phyloP scores from a whole-genome alignment of 2,797 vertebrate genomes.

The Brachyalestes nurse region DNA sequence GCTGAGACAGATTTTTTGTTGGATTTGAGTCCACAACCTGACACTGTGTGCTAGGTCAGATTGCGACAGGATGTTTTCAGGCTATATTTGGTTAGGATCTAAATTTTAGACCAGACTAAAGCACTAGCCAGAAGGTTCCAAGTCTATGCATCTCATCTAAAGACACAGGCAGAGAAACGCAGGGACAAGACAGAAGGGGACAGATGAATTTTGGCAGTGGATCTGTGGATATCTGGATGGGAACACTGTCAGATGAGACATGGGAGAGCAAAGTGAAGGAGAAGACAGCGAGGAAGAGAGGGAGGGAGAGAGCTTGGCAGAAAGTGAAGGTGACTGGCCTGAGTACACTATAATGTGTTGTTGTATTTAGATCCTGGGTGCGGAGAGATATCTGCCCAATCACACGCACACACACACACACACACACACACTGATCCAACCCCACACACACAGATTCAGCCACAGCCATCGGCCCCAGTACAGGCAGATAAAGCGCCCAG shows the following conservation, averaged over 20 bases:
- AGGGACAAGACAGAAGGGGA: constrained; percentile 33
- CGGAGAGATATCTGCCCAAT: constrained; percentile 16
- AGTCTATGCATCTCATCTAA: constrained; percentile 24
- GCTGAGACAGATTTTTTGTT: no score
- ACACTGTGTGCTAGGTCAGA: no score
- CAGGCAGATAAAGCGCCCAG: constrained; percentile 17
- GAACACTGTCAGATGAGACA: constrained; percentile 62
- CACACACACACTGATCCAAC: constrained; percentile 5
- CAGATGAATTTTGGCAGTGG: constrained; percentile 3
- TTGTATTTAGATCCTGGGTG: constrained; percentile 26
- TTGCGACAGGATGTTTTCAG: no score
- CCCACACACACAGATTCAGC: constrained; percentile 32
- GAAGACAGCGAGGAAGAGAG: constrained; percentile 65
- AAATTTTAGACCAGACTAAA: background rate
- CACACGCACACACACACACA: background rate
- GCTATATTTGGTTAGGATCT: no score
- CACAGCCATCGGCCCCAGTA: constrained; percentile 17
- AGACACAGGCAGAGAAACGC: constrained; percentile 29
- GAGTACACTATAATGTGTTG: constrained; percentile 11
- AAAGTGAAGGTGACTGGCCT: constrained; percentile 29
- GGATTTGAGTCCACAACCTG: no score
- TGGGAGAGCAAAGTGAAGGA: constrained; percentile 64
- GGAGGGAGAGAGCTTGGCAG: constrained; percentile 43
- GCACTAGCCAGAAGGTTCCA: background rate
- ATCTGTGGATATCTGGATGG: constrained; percentile 33